phyloP scores from a whole-genome alignment of 2,888 invertebrate genomes.

The Hyles lineata region DNA sequence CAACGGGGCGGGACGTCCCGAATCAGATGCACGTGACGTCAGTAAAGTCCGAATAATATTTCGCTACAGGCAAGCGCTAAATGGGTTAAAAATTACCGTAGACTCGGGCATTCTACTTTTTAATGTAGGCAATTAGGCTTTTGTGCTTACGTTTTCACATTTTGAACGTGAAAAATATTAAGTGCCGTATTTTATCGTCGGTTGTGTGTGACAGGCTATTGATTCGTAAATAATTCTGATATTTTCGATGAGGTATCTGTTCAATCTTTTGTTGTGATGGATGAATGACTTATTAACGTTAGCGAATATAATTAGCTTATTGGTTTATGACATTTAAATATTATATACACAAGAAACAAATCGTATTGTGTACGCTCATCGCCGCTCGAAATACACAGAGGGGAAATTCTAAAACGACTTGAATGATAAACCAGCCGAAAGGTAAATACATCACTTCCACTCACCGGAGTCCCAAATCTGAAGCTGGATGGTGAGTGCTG shows the following conservation, averaged over 20 bases:
- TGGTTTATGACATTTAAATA: too few species aligned
- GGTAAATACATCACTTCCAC: too few species aligned
- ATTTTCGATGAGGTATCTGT: background rate
- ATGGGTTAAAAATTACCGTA: constrained; percentile 49
- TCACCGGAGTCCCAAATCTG: too few species aligned
- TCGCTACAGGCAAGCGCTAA: constrained; percentile 51
- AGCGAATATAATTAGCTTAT: too few species aligned
- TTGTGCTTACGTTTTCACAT: constrained; percentile 16
- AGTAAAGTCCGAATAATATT: constrained; percentile 66
- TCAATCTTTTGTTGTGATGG: background rate
- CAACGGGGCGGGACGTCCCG: constrained; percentile 58
- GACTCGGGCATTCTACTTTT: constrained; percentile 43
- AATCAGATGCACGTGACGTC: constrained; percentile 81
- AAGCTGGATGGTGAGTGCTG: too few species aligned
- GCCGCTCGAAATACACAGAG: too few species aligned
- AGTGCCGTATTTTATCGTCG: constrained; percentile 7
- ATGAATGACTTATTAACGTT: background rate
- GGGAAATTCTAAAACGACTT: too few species aligned
- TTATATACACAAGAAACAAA: too few species aligned
- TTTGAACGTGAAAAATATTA: constrained; percentile 15
- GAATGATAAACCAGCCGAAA: too few species aligned
- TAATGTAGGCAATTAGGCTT: constrained; percentile 32
- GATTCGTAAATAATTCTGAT: background rate
- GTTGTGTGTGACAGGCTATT: background rate
- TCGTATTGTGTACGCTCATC: too few species aligned